Evolutionary conservation across 2,797 vertebrate genomes (phyloP).

Genomic region (Coregonus sp.): DNA sequence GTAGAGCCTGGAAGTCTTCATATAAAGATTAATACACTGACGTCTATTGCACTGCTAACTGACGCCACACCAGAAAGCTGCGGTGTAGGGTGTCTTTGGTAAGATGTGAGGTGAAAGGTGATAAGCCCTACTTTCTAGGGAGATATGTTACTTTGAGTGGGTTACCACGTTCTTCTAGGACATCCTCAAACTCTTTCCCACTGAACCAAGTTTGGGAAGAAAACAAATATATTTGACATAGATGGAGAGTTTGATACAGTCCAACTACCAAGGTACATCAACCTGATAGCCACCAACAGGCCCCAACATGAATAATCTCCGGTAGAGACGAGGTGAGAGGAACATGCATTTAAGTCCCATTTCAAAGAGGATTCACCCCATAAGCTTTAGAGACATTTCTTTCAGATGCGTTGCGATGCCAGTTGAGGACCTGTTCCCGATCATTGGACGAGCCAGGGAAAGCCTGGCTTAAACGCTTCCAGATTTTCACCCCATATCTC

Average conservation of each 20-base stretch:
- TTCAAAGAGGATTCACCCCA: constrained; percentile 33
- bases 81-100: not conserved
- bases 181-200: constrained; percentile 35
- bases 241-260: constrained; percentile 24
- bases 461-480: constrained; percentile 62
- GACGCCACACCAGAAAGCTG: not conserved
- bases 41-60: not conserved
- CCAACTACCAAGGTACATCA: constrained; percentile 47
- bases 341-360: constrained; percentile 19
- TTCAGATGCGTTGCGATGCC: constrained; percentile 22
- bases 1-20: not conserved
- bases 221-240: constrained; percentile 29
- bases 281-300: constrained; percentile 39
- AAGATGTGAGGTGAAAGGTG: constrained; percentile 12
- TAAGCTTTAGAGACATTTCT: constrained; percentile 40
- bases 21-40: not conserved
- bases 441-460: constrained; percentile 34
- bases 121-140: constrained; percentile 1
- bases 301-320: constrained; percentile 45
- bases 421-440: constrained; percentile 46
- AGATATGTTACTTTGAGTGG: constrained; percentile 19
- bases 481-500: constrained; percentile 59
- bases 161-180: constrained; percentile 4
- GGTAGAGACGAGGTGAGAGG: constrained; percentile 23
- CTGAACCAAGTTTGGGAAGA: not conserved